A percentile compares a stretch with the other conserved stretches of the same genome.
Conservation (phyloP, 2,113 vertebrate genomes). For the Pardalotus punctatus region DNA sequence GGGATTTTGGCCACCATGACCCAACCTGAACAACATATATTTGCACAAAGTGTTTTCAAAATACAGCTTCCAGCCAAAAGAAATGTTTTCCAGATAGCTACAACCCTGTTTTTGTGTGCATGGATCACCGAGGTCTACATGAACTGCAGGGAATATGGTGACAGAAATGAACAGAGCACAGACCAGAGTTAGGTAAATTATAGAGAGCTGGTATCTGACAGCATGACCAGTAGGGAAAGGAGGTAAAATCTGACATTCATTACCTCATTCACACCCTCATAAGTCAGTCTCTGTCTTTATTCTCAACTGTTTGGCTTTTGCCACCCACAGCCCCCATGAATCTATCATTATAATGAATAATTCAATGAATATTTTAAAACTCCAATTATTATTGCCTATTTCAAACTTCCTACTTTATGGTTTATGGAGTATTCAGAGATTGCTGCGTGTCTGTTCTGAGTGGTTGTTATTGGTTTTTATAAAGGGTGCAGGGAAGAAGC, state of each 20-base stretch:
- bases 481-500: not conserved
- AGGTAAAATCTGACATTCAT: not conserved
- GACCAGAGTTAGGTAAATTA: not conserved
- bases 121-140: accelerated
- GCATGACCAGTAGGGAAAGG: not conserved
- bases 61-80: not conserved
- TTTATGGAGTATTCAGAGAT: not conserved
- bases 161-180: not conserved
- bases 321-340: not conserved
- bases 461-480: not conserved
- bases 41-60: not conserved
- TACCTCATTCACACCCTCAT: not conserved
- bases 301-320: not conserved
- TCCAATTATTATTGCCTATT: not conserved
- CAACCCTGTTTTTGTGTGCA: not conserved
- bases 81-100: not conserved
- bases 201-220: not conserved
- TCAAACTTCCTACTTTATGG: not conserved
- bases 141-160: not conserved
- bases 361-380: not conserved
- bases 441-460: not conserved
- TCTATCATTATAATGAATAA: not conserved
- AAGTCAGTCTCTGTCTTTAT: not conserved
- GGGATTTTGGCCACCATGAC: not conserved
- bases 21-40: not conserved